Conservation (phyloP, 2,888 invertebrate genomes). For the Acronicta leporina region DNA sequence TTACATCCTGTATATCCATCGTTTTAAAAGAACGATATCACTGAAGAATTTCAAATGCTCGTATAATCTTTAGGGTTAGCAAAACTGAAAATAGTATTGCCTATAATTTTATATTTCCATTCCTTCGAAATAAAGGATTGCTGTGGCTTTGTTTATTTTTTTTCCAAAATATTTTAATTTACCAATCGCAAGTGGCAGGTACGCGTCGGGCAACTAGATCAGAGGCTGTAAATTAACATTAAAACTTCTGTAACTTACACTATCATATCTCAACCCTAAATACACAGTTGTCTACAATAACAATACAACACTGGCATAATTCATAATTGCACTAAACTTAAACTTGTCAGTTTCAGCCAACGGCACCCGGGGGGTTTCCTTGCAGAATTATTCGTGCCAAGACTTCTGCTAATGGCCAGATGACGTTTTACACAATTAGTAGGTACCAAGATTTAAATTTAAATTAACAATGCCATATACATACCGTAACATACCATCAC, state of each 20-base stretch:
- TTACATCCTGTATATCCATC: background rate
- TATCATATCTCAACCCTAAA: constrained; percentile 10
- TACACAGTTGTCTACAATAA: constrained; percentile 17
- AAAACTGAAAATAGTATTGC: too few relatives aligned
- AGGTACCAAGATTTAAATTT: constrained; percentile 35
- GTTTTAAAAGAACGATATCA: background rate
- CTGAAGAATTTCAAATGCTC: too few relatives aligned
- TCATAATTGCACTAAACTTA: constrained; percentile 45
- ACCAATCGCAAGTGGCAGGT: too few relatives aligned
- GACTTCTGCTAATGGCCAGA: constrained; percentile 63
- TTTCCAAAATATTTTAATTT: too few relatives aligned
- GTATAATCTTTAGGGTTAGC: too few relatives aligned
- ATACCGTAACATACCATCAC: too few relatives aligned
- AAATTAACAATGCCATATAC: too few relatives aligned
- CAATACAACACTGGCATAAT: constrained; percentile 28
- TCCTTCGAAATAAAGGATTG: too few relatives aligned
- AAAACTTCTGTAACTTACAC: background rate
- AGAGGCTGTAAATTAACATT: too few relatives aligned
- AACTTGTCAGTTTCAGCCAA: constrained; percentile 61
- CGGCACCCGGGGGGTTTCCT: constrained; percentile 55
- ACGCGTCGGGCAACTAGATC: too few relatives aligned
- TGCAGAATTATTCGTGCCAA: constrained; percentile 60
- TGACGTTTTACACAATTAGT: constrained; percentile 72
- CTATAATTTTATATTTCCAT: too few relatives aligned
- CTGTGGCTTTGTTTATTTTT: too few relatives aligned